Percentiles rank a stretch among this genome's conserved stretches.
These are phyloP conservation scores for Homarus americanus DNA, from an alignment of 1,140 invertebrate genomes.

Conservation along the genomic window DNA sequence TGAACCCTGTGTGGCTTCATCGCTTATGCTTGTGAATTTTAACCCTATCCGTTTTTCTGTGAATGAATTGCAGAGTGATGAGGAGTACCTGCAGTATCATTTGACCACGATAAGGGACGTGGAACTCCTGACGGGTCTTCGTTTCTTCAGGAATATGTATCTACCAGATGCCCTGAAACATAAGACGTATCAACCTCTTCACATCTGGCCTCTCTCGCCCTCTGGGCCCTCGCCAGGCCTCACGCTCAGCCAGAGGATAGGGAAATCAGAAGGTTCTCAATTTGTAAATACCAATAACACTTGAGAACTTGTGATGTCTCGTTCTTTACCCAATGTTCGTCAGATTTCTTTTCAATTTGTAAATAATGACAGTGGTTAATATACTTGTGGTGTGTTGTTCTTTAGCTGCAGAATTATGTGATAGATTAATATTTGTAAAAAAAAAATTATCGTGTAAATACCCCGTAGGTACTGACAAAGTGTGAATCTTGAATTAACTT, in stretches of 20 bases:
- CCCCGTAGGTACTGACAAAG: not conserved
- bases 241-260: not conserved
- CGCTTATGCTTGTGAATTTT: too few species aligned
- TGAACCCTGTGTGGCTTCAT: too few species aligned
- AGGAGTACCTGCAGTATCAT: slow-evolving; percentile 48
- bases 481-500: not conserved
- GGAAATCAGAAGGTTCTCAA: not conserved
- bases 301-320: too few species aligned
- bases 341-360: not conserved
- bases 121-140: slow-evolving; percentile 56
- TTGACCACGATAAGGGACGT: slow-evolving; percentile 42
- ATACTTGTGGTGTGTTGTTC: not conserved
- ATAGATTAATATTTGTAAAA: not conserved
- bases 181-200: slow-evolving; percentile 12
- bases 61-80: slow-evolving; percentile 12
- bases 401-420: not conserved
- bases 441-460: not conserved
- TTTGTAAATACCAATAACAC: too few species aligned
- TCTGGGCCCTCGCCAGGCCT: not conserved
- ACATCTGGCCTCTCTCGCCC: slow-evolving; percentile 20
- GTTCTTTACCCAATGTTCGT: too few species aligned
- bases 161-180: not conserved
- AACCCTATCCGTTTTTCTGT: not conserved
- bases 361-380: not conserved
- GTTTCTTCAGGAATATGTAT: slow-evolving; percentile 51